A percentile compares a stretch with the other conserved stretches of the same genome.
Conservation (phyloP, 2,888 invertebrate genomes). For the Phengaris arion region DNA sequence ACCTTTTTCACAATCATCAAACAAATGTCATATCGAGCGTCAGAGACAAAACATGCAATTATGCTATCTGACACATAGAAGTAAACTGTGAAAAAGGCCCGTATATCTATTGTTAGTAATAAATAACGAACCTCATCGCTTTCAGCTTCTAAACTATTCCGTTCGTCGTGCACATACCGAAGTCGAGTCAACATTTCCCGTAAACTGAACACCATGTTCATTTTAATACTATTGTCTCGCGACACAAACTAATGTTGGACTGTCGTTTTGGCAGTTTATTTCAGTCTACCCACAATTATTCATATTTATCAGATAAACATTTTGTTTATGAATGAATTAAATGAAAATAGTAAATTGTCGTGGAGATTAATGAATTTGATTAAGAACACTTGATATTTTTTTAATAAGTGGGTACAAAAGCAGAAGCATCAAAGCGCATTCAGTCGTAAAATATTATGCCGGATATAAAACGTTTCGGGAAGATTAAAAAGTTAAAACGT, state of each 20-base stretch:
- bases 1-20: too few relatives aligned
- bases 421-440: constrained; percentile 19
- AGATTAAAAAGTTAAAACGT: constrained; percentile 10
- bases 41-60: too few relatives aligned
- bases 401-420: constrained; percentile 1
- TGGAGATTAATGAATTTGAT: constrained; percentile 17
- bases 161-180: constrained; percentile 64
- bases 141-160: constrained; percentile 50
- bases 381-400: constrained; percentile 15
- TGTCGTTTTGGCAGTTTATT: constrained; percentile 27
- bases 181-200: constrained; percentile 64
- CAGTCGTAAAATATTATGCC: constrained; percentile 16
- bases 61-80: too few relatives aligned
- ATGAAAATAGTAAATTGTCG: constrained; percentile 19
- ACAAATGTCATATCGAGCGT: too few relatives aligned
- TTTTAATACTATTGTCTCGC: background rate
- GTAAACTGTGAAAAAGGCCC: background rate
- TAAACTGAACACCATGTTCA: constrained; percentile 66
- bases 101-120: background rate
- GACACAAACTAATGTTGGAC: background rate
- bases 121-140: constrained; percentile 47
- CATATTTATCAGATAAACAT: constrained; percentile 8
- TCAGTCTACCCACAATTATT: constrained; percentile 31
- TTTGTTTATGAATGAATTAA: constrained; percentile 10
- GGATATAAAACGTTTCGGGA: constrained; percentile 19